These are phyloP conservation scores for Opisthocomus hoazin DNA, from an alignment of 2,113 vertebrate species.

Conservation along the genomic window DNA sequence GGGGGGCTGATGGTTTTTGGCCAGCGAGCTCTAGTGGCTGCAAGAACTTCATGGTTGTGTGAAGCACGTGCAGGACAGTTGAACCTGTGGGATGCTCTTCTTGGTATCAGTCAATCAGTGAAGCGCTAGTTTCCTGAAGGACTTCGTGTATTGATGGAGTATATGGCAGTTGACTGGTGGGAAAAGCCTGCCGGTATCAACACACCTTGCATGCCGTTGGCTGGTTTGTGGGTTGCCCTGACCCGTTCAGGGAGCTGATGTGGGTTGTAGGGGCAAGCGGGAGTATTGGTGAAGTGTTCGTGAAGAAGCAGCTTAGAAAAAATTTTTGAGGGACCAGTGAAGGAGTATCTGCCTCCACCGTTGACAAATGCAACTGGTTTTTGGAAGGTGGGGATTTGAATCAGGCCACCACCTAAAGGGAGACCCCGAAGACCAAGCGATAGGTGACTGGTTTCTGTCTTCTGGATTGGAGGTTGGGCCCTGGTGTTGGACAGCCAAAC, in stretches of 20 bases:
- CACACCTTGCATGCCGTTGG: background rate
- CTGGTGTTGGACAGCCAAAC: rapidly evolving
- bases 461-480: background rate
- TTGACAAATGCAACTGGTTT: background rate
- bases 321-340: background rate
- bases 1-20: background rate
- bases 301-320: background rate
- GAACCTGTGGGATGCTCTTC: background rate
- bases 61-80: rapidly evolving
- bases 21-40: background rate
- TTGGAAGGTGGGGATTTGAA: background rate
- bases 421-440: background rate
- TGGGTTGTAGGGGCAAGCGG: background rate
- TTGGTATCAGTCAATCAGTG: rapidly evolving
- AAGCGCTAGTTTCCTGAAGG: background rate
- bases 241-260: background rate
- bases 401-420: background rate
- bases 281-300: background rate
- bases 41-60: background rate
- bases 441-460: background rate
- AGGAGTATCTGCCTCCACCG: background rate
- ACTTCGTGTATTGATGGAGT: background rate
- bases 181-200: background rate
- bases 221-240: background rate
- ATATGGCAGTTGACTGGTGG: background rate